Evolutionary conservation across 1,140 invertebrate species (phyloP).

Genomic region (Drosophila kikkawai): DNA sequence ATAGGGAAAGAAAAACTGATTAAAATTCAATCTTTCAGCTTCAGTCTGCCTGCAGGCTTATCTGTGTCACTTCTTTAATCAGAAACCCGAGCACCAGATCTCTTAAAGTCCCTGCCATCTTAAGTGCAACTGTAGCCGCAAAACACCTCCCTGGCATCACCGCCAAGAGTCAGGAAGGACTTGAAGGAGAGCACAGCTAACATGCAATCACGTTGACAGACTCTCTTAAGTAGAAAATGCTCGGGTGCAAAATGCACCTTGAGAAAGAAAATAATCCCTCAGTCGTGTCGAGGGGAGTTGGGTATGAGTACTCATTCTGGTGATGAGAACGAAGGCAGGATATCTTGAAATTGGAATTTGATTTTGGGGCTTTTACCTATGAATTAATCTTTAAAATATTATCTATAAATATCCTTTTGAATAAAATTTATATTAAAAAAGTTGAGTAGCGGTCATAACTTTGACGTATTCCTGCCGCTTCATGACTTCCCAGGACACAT

Average conservation of each 20-base stretch:
- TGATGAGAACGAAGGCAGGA: constrained; percentile 6
- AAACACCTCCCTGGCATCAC: constrained; percentile 6
- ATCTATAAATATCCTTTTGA: background rate
- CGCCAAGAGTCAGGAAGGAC: constrained; percentile 20
- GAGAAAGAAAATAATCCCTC: constrained; percentile 73
- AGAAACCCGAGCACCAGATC: constrained; percentile 4
- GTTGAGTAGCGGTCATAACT: no score
- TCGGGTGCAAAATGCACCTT: constrained; percentile 64
- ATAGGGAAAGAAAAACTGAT: background rate
- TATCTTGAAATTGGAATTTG: background rate
- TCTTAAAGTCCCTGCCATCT: constrained; percentile 34
- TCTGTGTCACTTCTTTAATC: constrained; percentile 6
- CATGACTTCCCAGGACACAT: background rate
- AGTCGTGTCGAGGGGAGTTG: constrained; percentile 4
- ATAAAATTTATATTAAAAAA: background rate
- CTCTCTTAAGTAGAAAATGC: constrained; percentile 77
- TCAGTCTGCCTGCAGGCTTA: background rate
- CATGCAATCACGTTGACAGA: constrained; percentile 81
- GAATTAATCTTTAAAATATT: background rate
- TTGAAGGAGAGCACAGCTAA: constrained; percentile 45
- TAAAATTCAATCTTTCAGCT: constrained; percentile 6
- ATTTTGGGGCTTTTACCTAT: background rate
- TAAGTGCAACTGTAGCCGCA: constrained; percentile 42
- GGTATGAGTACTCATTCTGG: background rate
- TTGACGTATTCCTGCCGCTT: no score